phyloP scores from a whole-genome alignment of 92 coral and sea anemone species.

The Scolanthus callimorphus region DNA sequence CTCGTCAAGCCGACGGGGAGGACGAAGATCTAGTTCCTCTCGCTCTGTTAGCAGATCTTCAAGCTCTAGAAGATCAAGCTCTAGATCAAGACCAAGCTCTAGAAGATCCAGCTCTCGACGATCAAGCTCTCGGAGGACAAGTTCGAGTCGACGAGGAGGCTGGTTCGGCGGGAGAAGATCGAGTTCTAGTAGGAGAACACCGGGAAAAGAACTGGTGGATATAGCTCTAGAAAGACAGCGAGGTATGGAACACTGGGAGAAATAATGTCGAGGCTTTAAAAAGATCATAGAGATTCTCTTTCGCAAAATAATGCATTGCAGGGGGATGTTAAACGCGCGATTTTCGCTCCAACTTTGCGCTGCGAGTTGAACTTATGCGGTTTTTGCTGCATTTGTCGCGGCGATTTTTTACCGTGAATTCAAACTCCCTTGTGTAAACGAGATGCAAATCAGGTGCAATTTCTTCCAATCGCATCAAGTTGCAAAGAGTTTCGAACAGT shows the following conservation, averaged over 20 bases:
- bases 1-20: background rate
- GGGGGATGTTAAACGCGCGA: background rate
- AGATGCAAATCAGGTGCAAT: no score
- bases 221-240: conserved; percentile 19
- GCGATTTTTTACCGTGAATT: no score
- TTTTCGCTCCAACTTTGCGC: no score
- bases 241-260: conserved; percentile 3
- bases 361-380: no score
- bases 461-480: no score
- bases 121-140: background rate
- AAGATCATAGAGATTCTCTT: no score
- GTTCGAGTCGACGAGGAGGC: conserved; percentile 12
- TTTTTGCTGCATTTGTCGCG: no score
- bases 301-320: no score
- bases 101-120: conserved; percentile 1
- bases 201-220: background rate
- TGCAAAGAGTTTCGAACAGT: no score
- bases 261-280: background rate
- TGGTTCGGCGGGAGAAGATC: conserved; percentile 12
- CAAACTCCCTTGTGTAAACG: no score
- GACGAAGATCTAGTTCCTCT: background rate
- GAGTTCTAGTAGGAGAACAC: background rate
- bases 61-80: background rate
- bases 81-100: background rate
- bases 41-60: background rate